Base-by-base conservation (phyloP, 2,797 vertebrate genomes). In the Tapirus indicus region DNA sequence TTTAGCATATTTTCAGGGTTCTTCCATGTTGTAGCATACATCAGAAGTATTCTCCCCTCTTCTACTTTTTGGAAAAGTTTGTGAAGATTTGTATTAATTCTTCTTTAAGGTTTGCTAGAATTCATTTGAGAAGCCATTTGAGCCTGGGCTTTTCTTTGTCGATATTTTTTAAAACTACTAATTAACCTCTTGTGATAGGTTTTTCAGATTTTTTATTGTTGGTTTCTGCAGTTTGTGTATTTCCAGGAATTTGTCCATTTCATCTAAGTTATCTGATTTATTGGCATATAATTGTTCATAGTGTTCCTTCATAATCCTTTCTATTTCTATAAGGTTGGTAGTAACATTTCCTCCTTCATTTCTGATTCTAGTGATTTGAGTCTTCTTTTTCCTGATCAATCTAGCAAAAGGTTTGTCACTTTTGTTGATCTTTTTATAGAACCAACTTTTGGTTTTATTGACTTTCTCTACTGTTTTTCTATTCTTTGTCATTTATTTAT, bases 41-140 rank as follows among this genome's bases (percentile, higher is more conserved):
- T 47, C 25, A 86, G 60, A 95, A 94, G 27, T 69, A 32, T 74
- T 96, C 17, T 41, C 23, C 38, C 5, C 49, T 94, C 41, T 92
- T 79, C 32, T 79, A 84, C 27, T 64, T 72, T 92, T 83, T 85
- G 41, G 25, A 58, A 84, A 38, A 86, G n/a, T 68, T 88, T 95
- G 25, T 77, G 35, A 92, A 86, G 35, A 89, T 91, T 35, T 96
- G 11, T 78, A 83, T 85, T 91, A 88, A 64, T 91, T 77, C 68
- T 96, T 88, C 58, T 92, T 94, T 74, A 88, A 91, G 56, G 44
- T 68, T 96, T 91, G 23, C 56, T 77, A 96, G 54, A 91, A 64
- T 85, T 93, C 44, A 94, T 72, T 49, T 84, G 68, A 93, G 69
- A 95, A 95, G 78, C 54, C 52, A 91, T 68, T 82, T 91, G 58